These are phyloP conservation scores for Eulemur coronatus DNA, from an alignment of 2,797 vertebrate genomes.

Conservation along the genomic window DNA sequence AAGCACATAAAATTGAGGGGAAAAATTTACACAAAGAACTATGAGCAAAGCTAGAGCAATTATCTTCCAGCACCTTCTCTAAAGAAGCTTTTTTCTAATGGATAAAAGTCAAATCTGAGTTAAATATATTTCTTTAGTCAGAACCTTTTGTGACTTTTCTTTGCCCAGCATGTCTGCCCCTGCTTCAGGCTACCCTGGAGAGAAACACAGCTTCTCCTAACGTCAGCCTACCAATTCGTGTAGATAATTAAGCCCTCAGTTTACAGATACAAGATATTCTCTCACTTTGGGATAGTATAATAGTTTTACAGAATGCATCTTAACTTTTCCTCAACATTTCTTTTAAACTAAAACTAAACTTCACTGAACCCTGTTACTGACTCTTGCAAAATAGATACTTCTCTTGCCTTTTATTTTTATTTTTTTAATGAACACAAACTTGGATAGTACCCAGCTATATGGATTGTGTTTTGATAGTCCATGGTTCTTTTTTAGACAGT, in stretches of 20 bases:
- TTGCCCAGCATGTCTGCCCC: neutral
- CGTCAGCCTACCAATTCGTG: neutral
- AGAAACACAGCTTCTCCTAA: constrained; percentile 46
- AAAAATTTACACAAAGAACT: neutral
- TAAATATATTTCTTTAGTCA: constrained; percentile 3
- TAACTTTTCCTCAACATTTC: neutral
- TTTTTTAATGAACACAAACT: constrained; percentile 3
- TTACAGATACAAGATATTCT: constrained; percentile 23
- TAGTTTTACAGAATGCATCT: constrained; percentile 1
- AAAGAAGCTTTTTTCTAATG: constrained; percentile 3
- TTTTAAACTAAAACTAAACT: constrained; percentile 35
- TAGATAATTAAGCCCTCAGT: constrained; percentile 54
- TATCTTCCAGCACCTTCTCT: neutral
- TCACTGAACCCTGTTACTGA: neutral
- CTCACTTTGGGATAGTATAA: neutral
- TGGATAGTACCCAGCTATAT: neutral
- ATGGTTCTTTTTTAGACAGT: neutral
- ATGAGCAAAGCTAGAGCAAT: neutral
- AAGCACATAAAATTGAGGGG: neutral
- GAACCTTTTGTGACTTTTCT: neutral
- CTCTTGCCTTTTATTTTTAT: neutral
- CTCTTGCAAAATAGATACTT: neutral
- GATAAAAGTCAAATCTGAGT: neutral
- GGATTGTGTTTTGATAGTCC: neutral
- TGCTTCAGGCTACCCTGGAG: neutral